phyloP scores from a whole-genome alignment of 2,797 vertebrate genomes.

The Aeoliscus strigatus region DNA sequence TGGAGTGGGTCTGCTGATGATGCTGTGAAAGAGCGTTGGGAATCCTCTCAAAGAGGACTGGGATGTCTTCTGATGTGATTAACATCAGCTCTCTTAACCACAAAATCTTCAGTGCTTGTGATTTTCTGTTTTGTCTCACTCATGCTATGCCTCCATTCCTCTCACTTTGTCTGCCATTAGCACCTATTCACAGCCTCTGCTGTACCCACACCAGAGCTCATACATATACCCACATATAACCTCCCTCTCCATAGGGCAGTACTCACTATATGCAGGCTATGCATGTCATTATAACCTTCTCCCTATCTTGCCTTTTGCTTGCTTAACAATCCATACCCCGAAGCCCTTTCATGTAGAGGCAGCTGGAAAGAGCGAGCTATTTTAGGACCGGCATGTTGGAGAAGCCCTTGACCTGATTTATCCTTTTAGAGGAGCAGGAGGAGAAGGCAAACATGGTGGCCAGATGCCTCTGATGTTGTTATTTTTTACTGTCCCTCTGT shows the following conservation, averaged over 20 bases:
- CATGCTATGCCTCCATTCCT: conserved; percentile 13
- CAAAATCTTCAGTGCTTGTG: conserved; percentile 40
- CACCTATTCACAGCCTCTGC: conserved; percentile 29
- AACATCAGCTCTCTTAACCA: conserved; percentile 58
- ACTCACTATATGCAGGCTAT: conserved; percentile 22
- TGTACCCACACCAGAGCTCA: conserved; percentile 11
- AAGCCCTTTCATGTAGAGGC: conserved; percentile 45
- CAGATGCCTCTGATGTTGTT: conserved; percentile 35
- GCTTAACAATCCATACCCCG: conserved; percentile 39
- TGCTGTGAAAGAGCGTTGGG: conserved; percentile 57
- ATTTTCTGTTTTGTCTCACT: conserved; percentile 8
- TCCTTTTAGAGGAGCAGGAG: conserved; percentile 41
- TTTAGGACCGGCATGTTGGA: conserved; percentile 60
- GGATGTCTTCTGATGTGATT: conserved; percentile 64
- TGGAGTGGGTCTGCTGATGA: conserved; percentile 51
- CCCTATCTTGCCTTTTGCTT: conserved; percentile 34
- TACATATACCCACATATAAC: conserved; percentile 17
- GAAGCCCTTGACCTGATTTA: conserved; percentile 68
- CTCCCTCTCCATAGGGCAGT: conserved; percentile 20
- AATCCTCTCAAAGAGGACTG: conserved; percentile 60
- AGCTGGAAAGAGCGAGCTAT: conserved; percentile 54
- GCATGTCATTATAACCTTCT: conserved; percentile 35
- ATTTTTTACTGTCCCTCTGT: conserved; percentile 13
- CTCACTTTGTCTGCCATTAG: conserved; percentile 19
- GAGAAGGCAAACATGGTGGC: conserved; percentile 34